Base-by-base conservation (phyloP, 2,888 invertebrate species). In the Lomographa bimaculata region DNA sequence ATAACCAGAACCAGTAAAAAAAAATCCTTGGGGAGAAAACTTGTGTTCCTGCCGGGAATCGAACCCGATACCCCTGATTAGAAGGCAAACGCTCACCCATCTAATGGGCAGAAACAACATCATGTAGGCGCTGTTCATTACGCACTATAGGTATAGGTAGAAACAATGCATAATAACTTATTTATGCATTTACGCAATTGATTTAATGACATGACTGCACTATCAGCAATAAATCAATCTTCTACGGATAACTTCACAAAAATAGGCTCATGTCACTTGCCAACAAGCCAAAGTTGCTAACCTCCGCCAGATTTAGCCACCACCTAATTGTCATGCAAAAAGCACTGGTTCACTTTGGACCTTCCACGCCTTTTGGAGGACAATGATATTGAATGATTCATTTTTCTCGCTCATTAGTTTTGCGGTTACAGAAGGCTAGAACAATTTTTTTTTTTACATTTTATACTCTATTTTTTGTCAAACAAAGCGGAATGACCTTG, bases 321-420 rank as follows among this genome's bases (percentile, higher is more conserved):
- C 8, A n/a, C 7, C 48, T 57, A 50, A 63, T 68, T 61, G 50
- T 50, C 16, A 67, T 66, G 56, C 63, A 57, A 40, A 45, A 38
- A 34, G 20, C 20, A 27, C 26, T 19, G 20, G 28, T 19, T 37
- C 20, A 30, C 42, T 52, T 50, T 46, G 45, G 38, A 16, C 25
- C 39, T 46, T 34, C 40, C 34, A 26, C 33, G 37, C 37, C 54
- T 49, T 47, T 46, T 38, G 28, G 36, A 30, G 44, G 35, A 46
- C 52, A 32, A 46, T 39, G 50, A 48, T 25, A 29, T 32, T 27
- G 40, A 42, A 42, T 40, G 30, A 39, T 44, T 38, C 25, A 47
- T 51, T 42, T 24, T 50, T 43, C 44, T 45, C 30, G 33, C 44
- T 30, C 20, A 30, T 18, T 26, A 5, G 17, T 10, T 33, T 11